Percentiles rank a stretch among this genome's conserved stretches.
These are phyloP conservation scores for Anas bahamensis DNA, from an alignment of 2,797 vertebrate genomes.

Conservation along the genomic window DNA sequence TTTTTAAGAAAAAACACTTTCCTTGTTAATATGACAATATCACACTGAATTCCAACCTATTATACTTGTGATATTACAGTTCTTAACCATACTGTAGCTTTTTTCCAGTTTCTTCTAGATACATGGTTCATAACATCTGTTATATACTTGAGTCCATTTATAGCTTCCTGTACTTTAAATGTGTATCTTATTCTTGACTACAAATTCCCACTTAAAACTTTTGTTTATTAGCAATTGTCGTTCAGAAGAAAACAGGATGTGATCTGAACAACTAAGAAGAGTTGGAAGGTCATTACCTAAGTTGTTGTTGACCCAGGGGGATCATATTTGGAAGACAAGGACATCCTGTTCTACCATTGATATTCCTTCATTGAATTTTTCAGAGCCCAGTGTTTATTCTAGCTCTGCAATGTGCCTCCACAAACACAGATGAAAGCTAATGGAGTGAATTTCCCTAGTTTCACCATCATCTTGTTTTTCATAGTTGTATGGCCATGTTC, in stretches of 20 bases:
- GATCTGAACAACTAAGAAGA: not conserved
- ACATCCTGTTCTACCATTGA: not conserved
- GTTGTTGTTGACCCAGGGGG: not conserved
- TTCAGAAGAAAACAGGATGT: not conserved
- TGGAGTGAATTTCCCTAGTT: not conserved
- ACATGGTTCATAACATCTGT: not conserved
- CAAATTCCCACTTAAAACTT: not conserved
- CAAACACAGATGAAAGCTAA: not conserved
- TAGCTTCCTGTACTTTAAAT: not conserved
- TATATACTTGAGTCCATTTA: not conserved
- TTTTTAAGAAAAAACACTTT: not conserved
- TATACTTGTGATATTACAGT: not conserved
- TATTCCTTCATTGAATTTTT: not conserved
- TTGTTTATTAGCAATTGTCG: not conserved
- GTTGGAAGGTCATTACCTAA: not conserved
- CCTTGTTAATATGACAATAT: not conserved
- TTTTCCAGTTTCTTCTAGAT: not conserved
- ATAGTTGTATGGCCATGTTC: not conserved
- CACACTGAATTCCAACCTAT: not conserved
- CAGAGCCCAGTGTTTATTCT: not conserved
- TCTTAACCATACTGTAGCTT: not conserved
- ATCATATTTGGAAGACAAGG: not conserved
- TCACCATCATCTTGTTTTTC: not conserved
- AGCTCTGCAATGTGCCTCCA: not conserved
- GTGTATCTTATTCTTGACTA: not conserved